Evolutionary conservation across 2,113 vertebrate genomes (phyloP).

Genomic region (Poeciliopsis turrubarensis): DNA sequence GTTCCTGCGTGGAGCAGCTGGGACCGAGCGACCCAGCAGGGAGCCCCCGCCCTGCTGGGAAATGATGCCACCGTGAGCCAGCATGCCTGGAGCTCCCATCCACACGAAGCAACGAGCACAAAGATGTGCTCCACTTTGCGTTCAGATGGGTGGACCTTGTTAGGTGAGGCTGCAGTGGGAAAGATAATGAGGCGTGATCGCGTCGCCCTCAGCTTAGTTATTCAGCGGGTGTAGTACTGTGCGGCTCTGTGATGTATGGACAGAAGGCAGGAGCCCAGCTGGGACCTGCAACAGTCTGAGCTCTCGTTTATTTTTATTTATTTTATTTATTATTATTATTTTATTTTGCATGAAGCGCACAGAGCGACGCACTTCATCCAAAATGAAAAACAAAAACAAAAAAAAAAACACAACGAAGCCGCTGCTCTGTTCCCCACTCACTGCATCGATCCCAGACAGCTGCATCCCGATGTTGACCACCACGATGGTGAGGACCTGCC

Average conservation of each 20-base stretch:
- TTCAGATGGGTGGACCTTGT: constrained; percentile 38
- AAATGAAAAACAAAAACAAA: neutral
- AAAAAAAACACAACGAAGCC: neutral
- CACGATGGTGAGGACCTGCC: constrained; percentile 85
- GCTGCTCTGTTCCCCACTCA: constrained; percentile 66
- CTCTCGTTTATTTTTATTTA: constrained; percentile 3
- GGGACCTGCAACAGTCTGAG: constrained; percentile 25
- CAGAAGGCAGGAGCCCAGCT: constrained; percentile 57
- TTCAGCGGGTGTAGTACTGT: constrained; percentile 33
- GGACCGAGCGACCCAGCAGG: constrained; percentile 25
- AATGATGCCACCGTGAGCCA: constrained; percentile 44
- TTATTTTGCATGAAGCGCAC: constrained; percentile 33
- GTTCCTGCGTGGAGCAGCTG: constrained; percentile 33
- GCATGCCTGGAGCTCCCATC: constrained; percentile 39
- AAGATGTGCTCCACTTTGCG: constrained; percentile 43
- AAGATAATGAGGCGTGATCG: constrained; percentile 63
- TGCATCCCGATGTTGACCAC: constrained; percentile 91
- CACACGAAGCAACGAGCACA: constrained; percentile 39
- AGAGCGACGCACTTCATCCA: constrained; percentile 17
- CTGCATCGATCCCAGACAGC: constrained; percentile 90
- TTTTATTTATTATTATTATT: no score
- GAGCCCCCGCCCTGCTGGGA: constrained; percentile 30
- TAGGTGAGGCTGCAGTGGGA: constrained; percentile 27
- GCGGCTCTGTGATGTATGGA: constrained; percentile 54
- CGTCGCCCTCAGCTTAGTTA: constrained; percentile 60